These are phyloP conservation scores for Cladorhizidae sp. DNA, from an alignment of 37 sponge, comb jelly and placozoan species.

Conservation along the genomic window DNA sequence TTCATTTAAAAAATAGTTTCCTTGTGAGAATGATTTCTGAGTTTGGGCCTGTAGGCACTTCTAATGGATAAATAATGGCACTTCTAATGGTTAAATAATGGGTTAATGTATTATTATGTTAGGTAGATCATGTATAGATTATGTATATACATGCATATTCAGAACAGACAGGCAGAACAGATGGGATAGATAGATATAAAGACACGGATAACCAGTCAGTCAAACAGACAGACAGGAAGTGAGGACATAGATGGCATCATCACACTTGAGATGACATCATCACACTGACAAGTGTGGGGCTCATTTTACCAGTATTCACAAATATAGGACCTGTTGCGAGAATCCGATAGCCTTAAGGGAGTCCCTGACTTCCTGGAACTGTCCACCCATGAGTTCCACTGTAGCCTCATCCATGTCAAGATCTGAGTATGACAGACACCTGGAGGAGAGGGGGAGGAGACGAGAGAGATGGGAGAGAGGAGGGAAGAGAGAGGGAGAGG, in stretches of 20 bases:
- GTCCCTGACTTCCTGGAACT: conserved; percentile 64
- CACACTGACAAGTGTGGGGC: not conserved
- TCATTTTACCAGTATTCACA: not conserved
- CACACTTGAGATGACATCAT: not conserved
- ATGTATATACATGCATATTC: too few species aligned
- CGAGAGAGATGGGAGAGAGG: not conserved
- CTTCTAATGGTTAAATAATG: too few species aligned
- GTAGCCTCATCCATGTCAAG: conserved; percentile 17
- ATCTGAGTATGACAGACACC: conserved; percentile 34
- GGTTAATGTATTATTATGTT: too few species aligned
- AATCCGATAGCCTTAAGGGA: conserved; percentile 82
- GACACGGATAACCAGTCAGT: not conserved
- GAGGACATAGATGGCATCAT: not conserved
- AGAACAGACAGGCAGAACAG: too few species aligned
- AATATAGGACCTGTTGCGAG: conserved; percentile 45
- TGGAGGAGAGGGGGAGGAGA: conserved; percentile 28
- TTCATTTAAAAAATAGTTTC: too few species aligned
- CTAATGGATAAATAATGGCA: too few species aligned
- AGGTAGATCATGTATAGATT: too few species aligned
- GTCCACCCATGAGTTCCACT: conserved; percentile 3
- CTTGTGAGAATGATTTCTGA: too few species aligned
- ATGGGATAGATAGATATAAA: not conserved
- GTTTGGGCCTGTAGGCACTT: too few species aligned
- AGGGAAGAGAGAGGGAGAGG: not conserved
- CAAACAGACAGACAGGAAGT: not conserved